phyloP scores from a whole-genome alignment of 2,797 vertebrate species.

The Eidolon dupreanum region DNA sequence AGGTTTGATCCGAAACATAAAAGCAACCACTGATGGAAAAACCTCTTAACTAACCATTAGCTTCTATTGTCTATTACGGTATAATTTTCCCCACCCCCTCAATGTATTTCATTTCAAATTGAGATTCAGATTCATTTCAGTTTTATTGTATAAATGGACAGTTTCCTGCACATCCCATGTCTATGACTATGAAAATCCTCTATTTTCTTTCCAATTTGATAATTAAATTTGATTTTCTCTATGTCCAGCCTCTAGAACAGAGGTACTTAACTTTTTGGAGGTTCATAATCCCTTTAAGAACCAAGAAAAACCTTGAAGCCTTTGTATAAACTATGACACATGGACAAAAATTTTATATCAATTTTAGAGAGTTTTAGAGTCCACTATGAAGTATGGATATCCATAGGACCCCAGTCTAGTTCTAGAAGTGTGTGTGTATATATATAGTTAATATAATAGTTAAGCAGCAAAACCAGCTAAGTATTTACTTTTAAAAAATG shows the following conservation, averaged over 20 bases:
- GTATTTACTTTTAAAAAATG: not conserved
- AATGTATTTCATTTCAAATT: not conserved
- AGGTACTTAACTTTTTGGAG: not conserved
- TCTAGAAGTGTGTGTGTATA: not conserved
- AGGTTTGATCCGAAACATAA: not conserved
- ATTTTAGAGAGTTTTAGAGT: not conserved
- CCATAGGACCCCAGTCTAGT: not conserved
- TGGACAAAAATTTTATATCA: not conserved
- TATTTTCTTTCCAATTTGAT: constrained; percentile 26
- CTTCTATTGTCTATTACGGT: not conserved
- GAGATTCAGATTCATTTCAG: constrained; percentile 5
- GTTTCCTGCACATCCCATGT: not conserved
- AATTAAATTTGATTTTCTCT: not conserved
- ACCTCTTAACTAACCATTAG: not conserved
- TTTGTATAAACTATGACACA: not conserved
- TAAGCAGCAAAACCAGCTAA: not conserved
- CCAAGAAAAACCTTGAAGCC: not conserved
- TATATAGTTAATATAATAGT: not conserved
- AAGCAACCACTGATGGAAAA: not conserved
- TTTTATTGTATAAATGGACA: not conserved
- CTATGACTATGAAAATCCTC: not conserved
- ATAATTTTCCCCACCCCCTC: not conserved
- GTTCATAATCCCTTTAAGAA: not conserved
- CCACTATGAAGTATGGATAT: not conserved
- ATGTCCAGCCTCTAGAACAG: not conserved